Evolutionary conservation across 2,797 vertebrate genomes (phyloP).

Genomic region (Trachurus trachurus): DNA sequence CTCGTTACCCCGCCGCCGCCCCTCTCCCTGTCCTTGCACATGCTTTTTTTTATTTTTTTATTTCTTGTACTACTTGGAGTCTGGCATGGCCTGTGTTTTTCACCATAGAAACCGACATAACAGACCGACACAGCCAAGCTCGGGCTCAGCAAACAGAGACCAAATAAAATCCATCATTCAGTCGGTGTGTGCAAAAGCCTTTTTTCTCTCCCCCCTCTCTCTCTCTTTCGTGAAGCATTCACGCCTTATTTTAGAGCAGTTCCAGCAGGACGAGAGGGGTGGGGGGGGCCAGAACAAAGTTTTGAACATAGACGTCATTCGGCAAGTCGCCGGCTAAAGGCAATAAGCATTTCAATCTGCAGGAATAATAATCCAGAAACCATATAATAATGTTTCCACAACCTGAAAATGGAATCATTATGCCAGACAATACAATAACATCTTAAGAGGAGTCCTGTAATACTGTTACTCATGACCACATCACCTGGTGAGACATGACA

Average conservation of each 20-base stretch:
- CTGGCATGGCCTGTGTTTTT: conserved; percentile 88
- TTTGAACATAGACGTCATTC: conserved; percentile 71
- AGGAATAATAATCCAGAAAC: conserved; percentile 10
- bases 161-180: conserved; percentile 85
- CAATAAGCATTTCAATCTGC: conserved; percentile 49
- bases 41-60: conserved; percentile 65
- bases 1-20: conserved; percentile 47
- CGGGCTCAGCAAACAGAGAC: conserved; percentile 87
- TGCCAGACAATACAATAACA: not conserved
- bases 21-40: conserved; percentile 58
- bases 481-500: conserved; percentile 11
- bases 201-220: conserved; percentile 26
- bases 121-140: conserved; percentile 86
- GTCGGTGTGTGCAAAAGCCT: conserved; percentile 61
- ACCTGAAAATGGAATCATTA: conserved; percentile 1
- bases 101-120: conserved; percentile 98
- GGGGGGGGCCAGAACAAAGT: conserved; percentile 47
- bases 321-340: conserved; percentile 36
- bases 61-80: conserved; percentile 83
- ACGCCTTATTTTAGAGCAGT: conserved; percentile 62
- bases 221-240: conserved; percentile 47
- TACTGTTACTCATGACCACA: not conserved
- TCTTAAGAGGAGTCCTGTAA: not conserved
- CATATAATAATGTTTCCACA: conserved; percentile 20
- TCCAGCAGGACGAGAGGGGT: conserved; percentile 54